Conservation (phyloP, 2,888 invertebrate genomes). For the Dinocampus coccinellae region DNA sequence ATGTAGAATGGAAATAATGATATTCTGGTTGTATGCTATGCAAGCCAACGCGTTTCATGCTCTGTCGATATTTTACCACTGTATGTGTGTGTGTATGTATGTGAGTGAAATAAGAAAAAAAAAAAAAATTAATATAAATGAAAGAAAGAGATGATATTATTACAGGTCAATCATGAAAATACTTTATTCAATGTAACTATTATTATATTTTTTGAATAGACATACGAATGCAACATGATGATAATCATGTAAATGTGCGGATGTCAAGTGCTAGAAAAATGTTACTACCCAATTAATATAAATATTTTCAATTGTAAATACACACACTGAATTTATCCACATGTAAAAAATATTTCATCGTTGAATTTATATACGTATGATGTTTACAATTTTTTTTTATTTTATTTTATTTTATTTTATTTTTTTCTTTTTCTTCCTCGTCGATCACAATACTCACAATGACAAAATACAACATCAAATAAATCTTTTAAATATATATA, state of each 20-base stretch:
- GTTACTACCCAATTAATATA: neutral
- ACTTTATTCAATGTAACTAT: neutral
- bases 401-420: no score
- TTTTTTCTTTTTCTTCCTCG: no score
- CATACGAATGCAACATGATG: no score
- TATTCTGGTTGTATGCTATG: conserved; percentile 57
- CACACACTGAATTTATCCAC: neutral
- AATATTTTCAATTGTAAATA: neutral
- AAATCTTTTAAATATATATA: neutral
- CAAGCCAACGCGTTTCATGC: conserved; percentile 42
- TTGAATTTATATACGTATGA: neutral
- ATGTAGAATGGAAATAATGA: conserved; percentile 37
- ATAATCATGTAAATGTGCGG: neutral
- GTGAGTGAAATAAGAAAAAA: neutral
- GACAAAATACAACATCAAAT: neutral
- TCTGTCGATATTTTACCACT: conserved; percentile 41
- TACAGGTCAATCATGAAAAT: conserved; percentile 22
- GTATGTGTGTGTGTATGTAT: neutral
- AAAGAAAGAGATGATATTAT: neutral
- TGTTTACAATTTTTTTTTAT: no score
- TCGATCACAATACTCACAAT: no score
- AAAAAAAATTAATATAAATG: neutral
- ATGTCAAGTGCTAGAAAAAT: conserved; percentile 26
- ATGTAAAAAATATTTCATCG: neutral
- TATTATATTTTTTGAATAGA: neutral